Base-by-base conservation (phyloP, 2,888 invertebrate genomes). In the Brenthis daphne region DNA sequence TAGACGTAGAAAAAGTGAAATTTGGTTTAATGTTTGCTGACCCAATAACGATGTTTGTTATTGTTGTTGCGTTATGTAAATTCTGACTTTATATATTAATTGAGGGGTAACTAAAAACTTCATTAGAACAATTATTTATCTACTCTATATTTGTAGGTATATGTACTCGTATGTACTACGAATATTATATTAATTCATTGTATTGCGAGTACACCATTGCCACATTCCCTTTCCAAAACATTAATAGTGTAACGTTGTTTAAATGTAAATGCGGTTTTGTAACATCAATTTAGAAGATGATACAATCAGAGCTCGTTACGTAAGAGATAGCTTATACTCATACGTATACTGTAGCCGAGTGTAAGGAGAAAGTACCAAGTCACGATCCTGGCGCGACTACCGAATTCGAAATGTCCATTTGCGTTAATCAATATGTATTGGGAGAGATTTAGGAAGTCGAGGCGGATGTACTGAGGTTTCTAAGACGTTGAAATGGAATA, bases 351-450 rank as follows among this genome's bases (percentile, higher is more conserved):
- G 64, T 69, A 53, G 53, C 57, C 57, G 57, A 72, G 68, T 57
- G 68, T 56, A 53, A 54, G 64, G 63, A 70, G 72, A 70, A 67
- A 72, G 67, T 63, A 65, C 51, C 16, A 51, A 69, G 50, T 64
- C 64, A 64, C 57, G 70, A 68, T 72, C 70, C 72, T 72, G 67
- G 48, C 64, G 20, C 48, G 67, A 20, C 51, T 54, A 16, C 51
- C 53, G 72, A 69, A 67, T 72, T 63, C 58, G 50, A 67, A 67
- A 61, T 56, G 72, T 64, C 64, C 64, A 33, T 63, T 63, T 61
- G 58, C 64, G 58, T 67, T 65, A 50, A 67, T 69, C 61, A 71
- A 58, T 72, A 65, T 67, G 63, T 67, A 69, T 66, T 54, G 12
- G 14, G 51, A 57, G 60, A 43, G 37, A 43, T 2, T 43, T 60